These are phyloP conservation scores for Paralichthys olivaceus DNA, from an alignment of 2,113 vertebrate genomes.

Conservation along the genomic window DNA sequence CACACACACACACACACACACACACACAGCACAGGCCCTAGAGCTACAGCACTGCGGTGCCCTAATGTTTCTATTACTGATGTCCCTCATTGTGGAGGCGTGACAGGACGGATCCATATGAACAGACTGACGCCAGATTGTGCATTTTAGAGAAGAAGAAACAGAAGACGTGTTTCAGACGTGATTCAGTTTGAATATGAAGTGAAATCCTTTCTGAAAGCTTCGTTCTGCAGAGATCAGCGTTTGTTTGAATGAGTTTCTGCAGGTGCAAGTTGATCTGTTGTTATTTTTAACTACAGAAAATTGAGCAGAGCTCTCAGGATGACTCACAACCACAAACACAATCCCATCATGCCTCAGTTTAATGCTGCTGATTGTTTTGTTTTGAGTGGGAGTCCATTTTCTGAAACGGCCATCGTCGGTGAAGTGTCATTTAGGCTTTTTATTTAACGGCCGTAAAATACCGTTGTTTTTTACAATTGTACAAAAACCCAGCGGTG, in stretches of 20 bases:
- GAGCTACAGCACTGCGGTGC: slow-evolving; percentile 30
- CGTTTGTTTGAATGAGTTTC: no score
- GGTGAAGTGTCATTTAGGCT: slow-evolving; percentile 34
- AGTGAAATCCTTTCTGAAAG: no score
- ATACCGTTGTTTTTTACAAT: not conserved
- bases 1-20: no score
- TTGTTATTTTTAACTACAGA: no score
- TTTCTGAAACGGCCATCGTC: slow-evolving; percentile 30
- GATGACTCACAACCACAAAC: slow-evolving; percentile 39
- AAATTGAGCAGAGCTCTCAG: slow-evolving; percentile 23
- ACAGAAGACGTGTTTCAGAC: no score
- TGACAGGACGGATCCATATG: no score
- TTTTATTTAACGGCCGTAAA: slow-evolving; percentile 41
- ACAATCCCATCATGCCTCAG: not conserved
- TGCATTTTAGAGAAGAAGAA: no score
- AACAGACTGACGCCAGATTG: no score
- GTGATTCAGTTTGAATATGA: no score
- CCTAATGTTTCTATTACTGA: slow-evolving; percentile 66
- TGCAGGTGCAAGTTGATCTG: no score
- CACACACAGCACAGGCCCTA: no score
- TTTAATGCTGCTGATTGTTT: not conserved
- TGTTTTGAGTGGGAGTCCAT: slow-evolving; percentile 46
- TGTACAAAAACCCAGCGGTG: not conserved
- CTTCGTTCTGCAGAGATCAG: no score
- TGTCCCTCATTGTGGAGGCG: slow-evolving; percentile 21